Percentiles rank a stretch among this genome's conserved stretches.
phyloP scores from a whole-genome alignment of 2,113 vertebrate species.

The Sorex araneus region DNA sequence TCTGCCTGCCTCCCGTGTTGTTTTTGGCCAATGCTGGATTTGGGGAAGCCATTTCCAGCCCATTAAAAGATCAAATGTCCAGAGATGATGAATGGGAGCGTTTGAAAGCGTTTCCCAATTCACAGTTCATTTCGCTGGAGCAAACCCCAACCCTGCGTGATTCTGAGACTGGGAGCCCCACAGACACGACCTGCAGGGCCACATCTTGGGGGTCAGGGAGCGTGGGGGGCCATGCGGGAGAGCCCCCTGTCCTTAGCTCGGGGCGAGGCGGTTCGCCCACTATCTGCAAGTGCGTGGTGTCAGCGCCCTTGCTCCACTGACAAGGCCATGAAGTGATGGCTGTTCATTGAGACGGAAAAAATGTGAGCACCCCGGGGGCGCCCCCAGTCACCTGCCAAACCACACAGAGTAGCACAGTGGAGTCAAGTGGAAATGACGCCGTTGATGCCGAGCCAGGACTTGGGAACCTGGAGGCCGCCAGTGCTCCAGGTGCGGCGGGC shows the following conservation, averaged over 20 bases:
- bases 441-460: too few species aligned
- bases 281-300: neutral
- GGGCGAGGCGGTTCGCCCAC: neutral
- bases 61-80: conserved; percentile 65
- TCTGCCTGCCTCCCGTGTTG: conserved; percentile 28
- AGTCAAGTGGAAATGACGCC: too few species aligned
- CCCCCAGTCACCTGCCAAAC: neutral
- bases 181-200: accelerated
- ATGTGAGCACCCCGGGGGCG: neutral
- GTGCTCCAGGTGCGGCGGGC: too few species aligned
- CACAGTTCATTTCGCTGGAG: conserved; percentile 64
- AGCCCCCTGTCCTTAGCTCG: neutral
- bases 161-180: neutral
- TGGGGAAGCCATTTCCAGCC: conserved; percentile 64
- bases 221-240: neutral
- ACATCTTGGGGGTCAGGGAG: neutral
- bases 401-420: neutral
- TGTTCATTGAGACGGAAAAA: neutral
- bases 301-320: neutral
- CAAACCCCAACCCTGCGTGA: neutral
- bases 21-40: conserved; percentile 54
- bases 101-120: conserved; percentile 47
- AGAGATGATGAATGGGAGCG: conserved; percentile 43
- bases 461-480: too few species aligned
- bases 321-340: neutral